Percentiles rank a stretch among this genome's conserved stretches.
These are phyloP conservation scores for Ceratina calcarata DNA, from an alignment of 1,140 invertebrate species.

Conservation along the genomic window DNA sequence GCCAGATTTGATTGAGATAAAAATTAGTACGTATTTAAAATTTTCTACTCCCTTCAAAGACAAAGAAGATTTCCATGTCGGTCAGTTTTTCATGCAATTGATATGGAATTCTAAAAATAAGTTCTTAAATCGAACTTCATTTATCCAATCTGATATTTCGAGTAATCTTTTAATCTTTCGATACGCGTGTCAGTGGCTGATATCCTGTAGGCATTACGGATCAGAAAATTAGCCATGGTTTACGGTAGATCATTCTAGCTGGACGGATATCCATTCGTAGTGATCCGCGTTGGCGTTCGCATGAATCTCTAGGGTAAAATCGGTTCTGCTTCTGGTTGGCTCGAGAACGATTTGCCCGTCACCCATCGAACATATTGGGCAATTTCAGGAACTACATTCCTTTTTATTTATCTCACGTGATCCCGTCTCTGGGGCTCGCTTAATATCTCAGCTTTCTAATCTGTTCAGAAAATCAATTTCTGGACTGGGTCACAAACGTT, in stretches of 20 bases:
- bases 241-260: conserved; percentile 2
- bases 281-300: conserved; percentile 1
- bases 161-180: too few species aligned
- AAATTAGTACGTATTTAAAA: too few species aligned
- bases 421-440: conserved; percentile 20
- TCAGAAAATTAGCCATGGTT: conserved; percentile 52
- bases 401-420: conserved; percentile 21
- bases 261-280: conserved; percentile 7
- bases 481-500: too few species aligned
- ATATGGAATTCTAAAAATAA: too few species aligned
- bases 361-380: conserved; percentile 44
- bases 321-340: conserved; percentile 59
- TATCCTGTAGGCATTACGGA: neutral
- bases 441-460: neutral
- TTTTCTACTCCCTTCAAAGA: neutral
- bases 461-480: too few species aligned
- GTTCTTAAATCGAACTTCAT: too few species aligned
- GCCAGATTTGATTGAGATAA: neutral
- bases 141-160: too few species aligned
- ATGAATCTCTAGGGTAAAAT: conserved; percentile 71
- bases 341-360: conserved; percentile 49
- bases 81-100: too few species aligned
- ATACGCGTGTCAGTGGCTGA: neutral
- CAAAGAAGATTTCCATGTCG: neutral
- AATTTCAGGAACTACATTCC: conserved; percentile 47